phyloP scores from a whole-genome alignment of 2,113 vertebrate genomes.

The Larimichthys crocea region DNA sequence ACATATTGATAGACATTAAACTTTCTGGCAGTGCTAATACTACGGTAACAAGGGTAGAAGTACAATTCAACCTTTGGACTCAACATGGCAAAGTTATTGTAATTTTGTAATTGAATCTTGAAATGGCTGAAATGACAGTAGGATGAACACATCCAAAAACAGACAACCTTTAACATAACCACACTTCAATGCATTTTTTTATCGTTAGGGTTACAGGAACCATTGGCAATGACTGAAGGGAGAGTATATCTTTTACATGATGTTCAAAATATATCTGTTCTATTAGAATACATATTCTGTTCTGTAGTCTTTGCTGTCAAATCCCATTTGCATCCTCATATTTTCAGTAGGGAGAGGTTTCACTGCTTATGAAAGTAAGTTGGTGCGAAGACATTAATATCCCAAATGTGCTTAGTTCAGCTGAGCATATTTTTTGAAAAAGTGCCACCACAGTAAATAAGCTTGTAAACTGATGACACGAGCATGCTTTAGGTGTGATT shows the following conservation, averaged over 20 bases:
- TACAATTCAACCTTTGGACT: neutral
- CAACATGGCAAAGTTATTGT: neutral
- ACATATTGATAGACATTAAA: conserved; percentile 4
- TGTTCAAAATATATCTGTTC: too few species aligned
- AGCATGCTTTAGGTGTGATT: neutral
- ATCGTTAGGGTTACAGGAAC: neutral
- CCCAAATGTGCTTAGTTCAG: conserved; percentile 24
- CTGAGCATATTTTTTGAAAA: neutral
- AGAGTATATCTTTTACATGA: too few species aligned
- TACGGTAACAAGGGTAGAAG: neutral
- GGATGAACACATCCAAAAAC: too few species aligned
- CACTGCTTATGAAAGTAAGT: conserved; percentile 5
- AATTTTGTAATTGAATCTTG: too few species aligned
- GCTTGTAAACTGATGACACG: conserved; percentile 13
- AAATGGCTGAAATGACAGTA: too few species aligned
- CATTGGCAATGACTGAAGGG: neutral
- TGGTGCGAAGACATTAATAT: conserved; percentile 25
- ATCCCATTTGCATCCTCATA: conserved; percentile 16
- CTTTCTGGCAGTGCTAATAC: neutral
- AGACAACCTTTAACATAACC: too few species aligned
- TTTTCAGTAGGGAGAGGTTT: conserved; percentile 15
- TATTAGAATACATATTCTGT: too few species aligned
- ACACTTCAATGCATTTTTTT: too few species aligned
- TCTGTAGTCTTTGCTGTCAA: conserved; percentile 10
- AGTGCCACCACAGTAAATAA: conserved; percentile 5